Conservation (phyloP, 2,888 invertebrate species). For the Orthosia cruda region DNA sequence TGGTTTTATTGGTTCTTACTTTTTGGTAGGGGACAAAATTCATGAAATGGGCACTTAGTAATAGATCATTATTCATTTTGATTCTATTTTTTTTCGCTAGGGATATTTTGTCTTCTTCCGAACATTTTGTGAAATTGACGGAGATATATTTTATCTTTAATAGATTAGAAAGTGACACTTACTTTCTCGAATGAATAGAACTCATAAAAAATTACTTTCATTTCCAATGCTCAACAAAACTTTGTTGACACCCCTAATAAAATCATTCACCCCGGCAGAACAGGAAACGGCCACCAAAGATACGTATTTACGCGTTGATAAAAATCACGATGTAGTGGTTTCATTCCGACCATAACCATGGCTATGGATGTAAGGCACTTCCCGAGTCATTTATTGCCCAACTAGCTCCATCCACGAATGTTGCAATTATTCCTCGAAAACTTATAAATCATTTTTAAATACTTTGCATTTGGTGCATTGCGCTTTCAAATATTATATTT, state of each 20-base stretch:
- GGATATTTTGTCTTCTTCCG: neutral
- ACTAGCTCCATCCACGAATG: conserved; percentile 76
- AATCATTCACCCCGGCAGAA: neutral
- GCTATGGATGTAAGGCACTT: conserved; percentile 65
- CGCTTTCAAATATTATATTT: conserved; percentile 75
- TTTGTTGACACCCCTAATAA: conserved; percentile 5
- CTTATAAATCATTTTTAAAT: conserved; percentile 88
- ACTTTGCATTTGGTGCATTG: conserved; percentile 83
- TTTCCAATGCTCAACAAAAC: neutral
- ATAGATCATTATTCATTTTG: too few species aligned
- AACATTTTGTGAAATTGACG: neutral
- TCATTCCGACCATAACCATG: conserved; percentile 56
- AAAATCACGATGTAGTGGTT: conserved; percentile 41
- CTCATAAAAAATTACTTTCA: neutral
- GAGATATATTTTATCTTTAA: neutral
- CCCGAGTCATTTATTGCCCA: conserved; percentile 77
- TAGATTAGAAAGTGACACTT: neutral
- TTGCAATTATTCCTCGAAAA: conserved; percentile 82
- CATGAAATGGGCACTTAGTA: too few species aligned
- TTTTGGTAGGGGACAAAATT: neutral
- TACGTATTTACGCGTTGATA: conserved; percentile 51
- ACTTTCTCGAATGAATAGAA: neutral
- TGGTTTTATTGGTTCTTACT: neutral
- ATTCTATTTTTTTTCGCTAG: neutral
- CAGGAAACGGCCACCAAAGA: conserved; percentile 14